Conservation (phyloP, 2,888 invertebrate genomes). For the Drosophila quinaria region DNA sequence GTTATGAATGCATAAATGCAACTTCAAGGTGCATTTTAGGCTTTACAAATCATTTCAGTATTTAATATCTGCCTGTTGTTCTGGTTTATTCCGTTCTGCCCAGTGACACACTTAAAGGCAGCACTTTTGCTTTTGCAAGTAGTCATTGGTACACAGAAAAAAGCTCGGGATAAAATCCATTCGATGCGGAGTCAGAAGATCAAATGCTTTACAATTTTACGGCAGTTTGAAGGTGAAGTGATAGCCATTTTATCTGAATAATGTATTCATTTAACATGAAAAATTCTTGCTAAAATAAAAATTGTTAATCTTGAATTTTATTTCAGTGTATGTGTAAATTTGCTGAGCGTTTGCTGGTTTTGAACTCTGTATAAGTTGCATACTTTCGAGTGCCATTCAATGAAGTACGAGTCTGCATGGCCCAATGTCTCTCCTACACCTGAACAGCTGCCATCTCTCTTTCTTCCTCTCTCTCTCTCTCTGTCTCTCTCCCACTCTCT, state of each 20-base stretch:
- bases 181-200: too few species aligned
- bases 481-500: background rate
- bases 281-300: too few species aligned
- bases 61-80: constrained; percentile 32
- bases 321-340: constrained; percentile 29
- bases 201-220: too few species aligned
- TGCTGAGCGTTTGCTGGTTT: constrained; percentile 30
- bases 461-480: background rate
- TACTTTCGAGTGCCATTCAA: constrained; percentile 78
- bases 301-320: too few species aligned
- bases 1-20: constrained; percentile 32
- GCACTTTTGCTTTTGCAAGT: constrained; percentile 33
- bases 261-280: too few species aligned
- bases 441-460: constrained; percentile 7
- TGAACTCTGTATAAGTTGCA: constrained; percentile 47
- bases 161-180: too few species aligned
- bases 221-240: too few species aligned
- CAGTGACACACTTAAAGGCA: constrained; percentile 45
- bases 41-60: constrained; percentile 23
- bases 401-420: constrained; percentile 62
- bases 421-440: constrained; percentile 34
- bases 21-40: constrained; percentile 33
- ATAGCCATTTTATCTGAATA: too few species aligned
- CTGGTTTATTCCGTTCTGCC: constrained; percentile 19
- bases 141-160: constrained; percentile 7